phyloP scores from a whole-genome alignment of 1,140 invertebrate species.

The Pantala flavescens region DNA sequence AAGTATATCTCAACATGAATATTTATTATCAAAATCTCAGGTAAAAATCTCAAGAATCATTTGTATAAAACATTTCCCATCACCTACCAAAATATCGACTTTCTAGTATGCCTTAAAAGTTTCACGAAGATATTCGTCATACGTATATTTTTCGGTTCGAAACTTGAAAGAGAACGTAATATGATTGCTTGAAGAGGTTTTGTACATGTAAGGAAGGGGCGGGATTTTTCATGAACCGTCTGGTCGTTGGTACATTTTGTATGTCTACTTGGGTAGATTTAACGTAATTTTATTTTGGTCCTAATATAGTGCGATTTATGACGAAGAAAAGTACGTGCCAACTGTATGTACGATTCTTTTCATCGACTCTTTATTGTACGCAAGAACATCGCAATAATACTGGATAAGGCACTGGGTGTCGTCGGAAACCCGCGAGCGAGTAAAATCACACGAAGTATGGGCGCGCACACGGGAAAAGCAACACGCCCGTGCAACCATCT shows the following conservation, averaged over 20 bases:
- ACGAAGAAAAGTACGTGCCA: not conserved
- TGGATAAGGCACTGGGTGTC: constrained; percentile 3
- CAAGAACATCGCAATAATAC: not conserved
- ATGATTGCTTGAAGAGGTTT: no score
- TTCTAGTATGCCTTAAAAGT: no score
- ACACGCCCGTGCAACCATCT: not conserved
- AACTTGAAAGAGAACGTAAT: no score
- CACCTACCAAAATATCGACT: no score
- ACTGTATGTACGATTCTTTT: not conserved
- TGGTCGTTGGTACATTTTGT: not conserved
- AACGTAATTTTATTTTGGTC: not conserved
- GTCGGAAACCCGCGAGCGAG: not conserved
- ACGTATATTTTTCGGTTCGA: no score
- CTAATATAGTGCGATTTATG: not conserved
- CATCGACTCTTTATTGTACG: not conserved
- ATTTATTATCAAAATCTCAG: no score
- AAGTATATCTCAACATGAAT: no score
- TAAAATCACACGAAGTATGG: not conserved
- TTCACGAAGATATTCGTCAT: no score
- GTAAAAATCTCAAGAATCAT: no score
- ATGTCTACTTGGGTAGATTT: not conserved
- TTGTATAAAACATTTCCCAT: no score
- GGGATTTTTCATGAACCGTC: not conserved
- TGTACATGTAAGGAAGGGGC: not conserved
- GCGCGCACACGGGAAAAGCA: not conserved